These are phyloP conservation scores for Xanthia togata DNA, from an alignment of 2,888 invertebrate species.

Conservation along the genomic window DNA sequence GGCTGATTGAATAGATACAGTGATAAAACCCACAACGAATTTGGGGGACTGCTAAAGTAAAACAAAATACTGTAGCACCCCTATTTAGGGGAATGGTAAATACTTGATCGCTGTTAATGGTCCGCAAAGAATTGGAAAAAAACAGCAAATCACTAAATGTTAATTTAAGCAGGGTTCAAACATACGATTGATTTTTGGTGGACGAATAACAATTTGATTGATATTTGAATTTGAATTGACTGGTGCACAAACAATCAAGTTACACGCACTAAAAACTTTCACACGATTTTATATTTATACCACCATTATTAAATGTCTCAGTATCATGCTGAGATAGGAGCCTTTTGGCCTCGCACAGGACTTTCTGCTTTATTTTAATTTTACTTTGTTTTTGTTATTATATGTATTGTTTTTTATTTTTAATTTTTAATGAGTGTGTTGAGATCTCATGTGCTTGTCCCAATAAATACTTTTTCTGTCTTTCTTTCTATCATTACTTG, in stretches of 20 bases:
- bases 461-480: no score
- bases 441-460: no score
- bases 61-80: constrained; percentile 53
- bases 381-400: no score
- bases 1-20: constrained; percentile 62
- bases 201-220: constrained; percentile 50
- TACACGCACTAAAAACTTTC: neutral
- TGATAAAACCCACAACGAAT: constrained; percentile 49
- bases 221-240: constrained; percentile 34
- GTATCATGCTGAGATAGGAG: no score
- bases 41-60: constrained; percentile 46
- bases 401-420: no score
- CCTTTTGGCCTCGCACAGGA: no score
- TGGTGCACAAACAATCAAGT: constrained; percentile 32
- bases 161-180: constrained; percentile 38
- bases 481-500: no score
- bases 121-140: constrained; percentile 56
- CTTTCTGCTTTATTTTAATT: no score
- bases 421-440: no score
- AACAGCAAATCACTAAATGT: constrained; percentile 58
- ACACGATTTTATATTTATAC: neutral
- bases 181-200: constrained; percentile 42
- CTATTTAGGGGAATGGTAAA: constrained; percentile 46
- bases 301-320: no score
- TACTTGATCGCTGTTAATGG: constrained; percentile 54